Conservation (phyloP, 2,888 invertebrate genomes). For the Platynereis dumerilii region DNA sequence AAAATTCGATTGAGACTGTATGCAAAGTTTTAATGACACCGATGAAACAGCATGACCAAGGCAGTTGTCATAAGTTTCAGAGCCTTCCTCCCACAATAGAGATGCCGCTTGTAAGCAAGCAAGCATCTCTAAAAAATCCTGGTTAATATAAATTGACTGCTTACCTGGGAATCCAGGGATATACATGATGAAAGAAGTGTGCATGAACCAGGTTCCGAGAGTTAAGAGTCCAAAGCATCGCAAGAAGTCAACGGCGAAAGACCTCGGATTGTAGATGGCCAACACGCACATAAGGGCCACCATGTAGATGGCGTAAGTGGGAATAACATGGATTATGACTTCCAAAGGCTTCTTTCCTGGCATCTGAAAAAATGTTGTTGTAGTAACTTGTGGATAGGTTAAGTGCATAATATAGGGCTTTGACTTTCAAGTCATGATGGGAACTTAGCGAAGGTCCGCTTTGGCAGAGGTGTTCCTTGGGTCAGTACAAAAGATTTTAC, state of each 20-base stretch:
- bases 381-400: neutral
- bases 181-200: conserved; percentile 45
- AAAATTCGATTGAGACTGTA: too few species aligned
- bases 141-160: too few species aligned
- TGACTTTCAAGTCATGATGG: too few species aligned
- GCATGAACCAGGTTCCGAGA: conserved; percentile 47
- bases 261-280: conserved; percentile 33
- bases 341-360: conserved; percentile 33
- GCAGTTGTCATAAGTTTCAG: too few species aligned
- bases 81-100: too few species aligned
- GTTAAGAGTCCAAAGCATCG: conserved; percentile 39
- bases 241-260: conserved; percentile 37
- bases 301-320: conserved; percentile 38
- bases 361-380: neutral
- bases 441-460: too few species aligned
- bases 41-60: too few species aligned
- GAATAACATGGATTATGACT: conserved; percentile 40
- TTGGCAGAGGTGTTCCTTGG: too few species aligned
- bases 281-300: conserved; percentile 24
- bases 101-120: too few species aligned
- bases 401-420: neutral
- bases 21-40: too few species aligned
- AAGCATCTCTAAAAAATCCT: too few species aligned
- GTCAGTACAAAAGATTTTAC: too few species aligned
- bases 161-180: conserved; percentile 41